Evolutionary conservation across 2,113 vertebrate species (phyloP).

Genomic region (Hemichromis elongatus): DNA sequence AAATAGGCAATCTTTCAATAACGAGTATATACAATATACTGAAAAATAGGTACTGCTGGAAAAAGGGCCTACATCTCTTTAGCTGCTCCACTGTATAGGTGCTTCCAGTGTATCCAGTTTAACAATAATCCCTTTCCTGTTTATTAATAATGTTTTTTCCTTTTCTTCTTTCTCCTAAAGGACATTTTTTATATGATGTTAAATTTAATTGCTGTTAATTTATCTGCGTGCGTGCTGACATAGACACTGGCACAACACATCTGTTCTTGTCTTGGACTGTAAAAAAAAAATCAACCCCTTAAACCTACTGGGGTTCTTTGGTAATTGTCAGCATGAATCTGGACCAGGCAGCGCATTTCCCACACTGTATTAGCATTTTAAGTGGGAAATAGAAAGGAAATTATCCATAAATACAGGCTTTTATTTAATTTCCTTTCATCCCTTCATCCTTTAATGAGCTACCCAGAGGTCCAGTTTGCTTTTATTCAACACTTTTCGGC

Average conservation of each 20-base stretch:
- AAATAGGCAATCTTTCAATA: background rate
- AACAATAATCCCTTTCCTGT: background rate
- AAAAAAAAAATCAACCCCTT: background rate
- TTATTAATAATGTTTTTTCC: background rate
- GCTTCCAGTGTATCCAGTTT: background rate
- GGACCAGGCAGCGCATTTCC: background rate
- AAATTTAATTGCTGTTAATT: slow-evolving; percentile 1
- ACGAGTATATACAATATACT: background rate
- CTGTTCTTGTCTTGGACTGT: background rate
- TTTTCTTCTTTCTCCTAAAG: background rate
- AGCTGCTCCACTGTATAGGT: too few relatives aligned
- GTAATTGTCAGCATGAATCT: background rate
- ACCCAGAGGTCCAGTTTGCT: background rate
- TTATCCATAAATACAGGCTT: background rate
- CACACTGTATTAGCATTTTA: background rate
- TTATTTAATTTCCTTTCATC: background rate
- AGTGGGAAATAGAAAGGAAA: background rate
- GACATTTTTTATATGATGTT: slow-evolving; percentile 7
- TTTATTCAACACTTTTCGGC: background rate
- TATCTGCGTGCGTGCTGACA: background rate
- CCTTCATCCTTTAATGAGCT: background rate
- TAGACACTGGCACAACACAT: background rate
- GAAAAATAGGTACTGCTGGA: background rate
- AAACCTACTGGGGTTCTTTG: background rate
- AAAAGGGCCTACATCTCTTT: background rate